Percentiles rank a stretch among this genome's conserved stretches.
Evolutionary conservation across 2,113 vertebrate species (phyloP).

Genomic region (Lophius piscatorius): DNA sequence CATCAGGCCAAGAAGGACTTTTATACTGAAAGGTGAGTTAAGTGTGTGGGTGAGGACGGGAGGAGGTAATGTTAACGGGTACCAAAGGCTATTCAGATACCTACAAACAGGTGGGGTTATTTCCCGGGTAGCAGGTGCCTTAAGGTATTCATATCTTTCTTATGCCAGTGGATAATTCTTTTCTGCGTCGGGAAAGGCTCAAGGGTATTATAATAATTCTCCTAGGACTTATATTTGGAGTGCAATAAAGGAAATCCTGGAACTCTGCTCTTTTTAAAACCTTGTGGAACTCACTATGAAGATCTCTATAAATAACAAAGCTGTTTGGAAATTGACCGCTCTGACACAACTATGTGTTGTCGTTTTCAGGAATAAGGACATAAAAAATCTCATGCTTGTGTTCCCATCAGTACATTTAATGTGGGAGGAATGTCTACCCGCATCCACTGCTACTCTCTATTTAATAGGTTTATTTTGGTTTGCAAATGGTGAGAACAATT

Average conservation of each 20-base stretch:
- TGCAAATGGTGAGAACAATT: slow-evolving; percentile 27
- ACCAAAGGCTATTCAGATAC: slow-evolving; percentile 48
- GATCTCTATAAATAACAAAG: slow-evolving; percentile 32
- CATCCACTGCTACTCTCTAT: neutral
- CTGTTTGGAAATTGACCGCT: slow-evolving; percentile 15
- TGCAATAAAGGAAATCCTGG: slow-evolving; percentile 28
- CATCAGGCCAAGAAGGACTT: slow-evolving; percentile 47
- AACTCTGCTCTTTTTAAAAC: slow-evolving; percentile 28
- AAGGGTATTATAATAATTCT: slow-evolving; percentile 38
- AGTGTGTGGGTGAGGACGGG: slow-evolving; percentile 43
- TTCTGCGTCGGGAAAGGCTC: slow-evolving; percentile 47
- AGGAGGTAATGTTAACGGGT: slow-evolving; percentile 54
- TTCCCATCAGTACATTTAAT: neutral
- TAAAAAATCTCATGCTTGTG: neutral
- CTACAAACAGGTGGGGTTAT: slow-evolving; percentile 21
- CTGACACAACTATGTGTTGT: slow-evolving; percentile 16
- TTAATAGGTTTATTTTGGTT: slow-evolving; percentile 43
- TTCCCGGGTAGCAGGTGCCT: slow-evolving; percentile 57
- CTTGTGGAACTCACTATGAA: slow-evolving; percentile 12
- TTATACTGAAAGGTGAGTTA: slow-evolving; percentile 71
- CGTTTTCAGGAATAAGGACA: slow-evolving; percentile 6
- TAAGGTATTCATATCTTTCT: slow-evolving; percentile 57
- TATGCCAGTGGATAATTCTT: slow-evolving; percentile 47
- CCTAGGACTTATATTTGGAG: slow-evolving; percentile 40
- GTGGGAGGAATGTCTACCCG: neutral